A percentile compares a stretch with the other conserved stretches of the same genome.
phyloP scores from a whole-genome alignment of 2,888 invertebrate species.

The Nemotelus nigrinus region DNA sequence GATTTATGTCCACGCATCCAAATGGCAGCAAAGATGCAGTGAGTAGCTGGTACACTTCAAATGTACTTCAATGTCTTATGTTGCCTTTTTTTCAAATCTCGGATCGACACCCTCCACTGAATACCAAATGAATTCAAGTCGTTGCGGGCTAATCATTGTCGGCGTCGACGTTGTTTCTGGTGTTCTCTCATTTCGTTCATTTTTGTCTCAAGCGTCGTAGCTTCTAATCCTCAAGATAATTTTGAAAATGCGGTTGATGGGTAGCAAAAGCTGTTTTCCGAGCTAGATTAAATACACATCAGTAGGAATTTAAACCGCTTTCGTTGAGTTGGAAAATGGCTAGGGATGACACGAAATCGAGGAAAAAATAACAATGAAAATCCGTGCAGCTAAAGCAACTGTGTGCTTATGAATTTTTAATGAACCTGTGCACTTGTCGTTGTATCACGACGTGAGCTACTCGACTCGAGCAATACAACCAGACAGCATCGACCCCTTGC shows the following conservation, averaged over 20 bases:
- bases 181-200: neutral
- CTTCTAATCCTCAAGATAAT: slow-evolving; percentile 17
- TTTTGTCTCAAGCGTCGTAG: neutral
- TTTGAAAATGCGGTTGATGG: neutral
- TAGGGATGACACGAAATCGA: slow-evolving; percentile 34
- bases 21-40: slow-evolving; percentile 1
- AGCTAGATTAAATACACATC: slow-evolving; percentile 15
- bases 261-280: neutral
- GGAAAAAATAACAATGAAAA: slow-evolving; percentile 37
- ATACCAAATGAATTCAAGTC: slow-evolving; percentile 40
- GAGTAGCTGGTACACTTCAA: neutral
- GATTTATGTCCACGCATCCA: slow-evolving; percentile 1
- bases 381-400: slow-evolving; percentile 39
- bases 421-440: slow-evolving; percentile 31
- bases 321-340: slow-evolving; percentile 36
- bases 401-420: slow-evolving; percentile 44
- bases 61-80: neutral
- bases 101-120: slow-evolving; percentile 26
- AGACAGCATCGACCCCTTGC: slow-evolving; percentile 7
- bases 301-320: slow-evolving; percentile 29
- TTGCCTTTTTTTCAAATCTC: neutral
- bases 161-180: slow-evolving; percentile 9
- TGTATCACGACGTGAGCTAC: neutral
- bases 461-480: neutral
- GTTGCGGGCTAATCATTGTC: slow-evolving; percentile 16